Conservation (phyloP, 2,888 invertebrate genomes). For the Fragum fragum region DNA sequence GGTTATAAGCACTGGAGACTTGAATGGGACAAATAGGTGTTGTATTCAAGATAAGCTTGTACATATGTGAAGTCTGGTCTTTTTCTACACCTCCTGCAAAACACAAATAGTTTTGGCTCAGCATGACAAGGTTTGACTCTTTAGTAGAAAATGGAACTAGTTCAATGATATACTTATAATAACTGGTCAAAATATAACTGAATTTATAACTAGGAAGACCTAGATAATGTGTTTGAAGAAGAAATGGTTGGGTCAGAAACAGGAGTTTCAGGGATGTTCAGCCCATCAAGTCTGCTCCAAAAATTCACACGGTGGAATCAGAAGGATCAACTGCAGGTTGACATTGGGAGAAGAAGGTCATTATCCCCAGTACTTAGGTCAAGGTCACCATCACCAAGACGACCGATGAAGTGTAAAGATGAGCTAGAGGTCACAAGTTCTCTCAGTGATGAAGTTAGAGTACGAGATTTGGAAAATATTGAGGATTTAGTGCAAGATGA, state of each 20-base stretch:
- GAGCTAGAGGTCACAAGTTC: not conserved
- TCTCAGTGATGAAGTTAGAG: not conserved
- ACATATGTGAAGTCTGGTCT: too few relatives aligned
- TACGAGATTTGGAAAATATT: too few relatives aligned
- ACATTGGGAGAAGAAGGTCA: conserved; percentile 15
- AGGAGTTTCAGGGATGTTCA: not conserved
- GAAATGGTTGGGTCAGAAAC: not conserved
- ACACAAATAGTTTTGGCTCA: too few relatives aligned
- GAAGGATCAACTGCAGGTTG: conserved; percentile 9
- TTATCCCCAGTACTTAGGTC: conserved; percentile 29
- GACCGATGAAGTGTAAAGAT: not conserved
- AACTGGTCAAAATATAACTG: too few relatives aligned
- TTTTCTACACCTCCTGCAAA: not conserved
- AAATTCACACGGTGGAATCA: conserved; percentile 19
- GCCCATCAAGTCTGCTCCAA: conserved; percentile 2
- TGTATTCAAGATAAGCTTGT: too few relatives aligned
- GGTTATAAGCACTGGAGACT: too few relatives aligned
- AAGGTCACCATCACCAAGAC: conserved; percentile 30
- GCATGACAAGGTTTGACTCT: too few relatives aligned
- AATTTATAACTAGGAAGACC: not conserved
- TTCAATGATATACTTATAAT: too few relatives aligned
- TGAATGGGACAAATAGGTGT: too few relatives aligned
- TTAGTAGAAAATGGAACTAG: too few relatives aligned
- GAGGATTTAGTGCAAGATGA: too few relatives aligned
- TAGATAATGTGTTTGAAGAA: conserved; percentile 2